Evolutionary conservation across 2,797 vertebrate species (phyloP).

Genomic region (Enteromius anoplus): DNA sequence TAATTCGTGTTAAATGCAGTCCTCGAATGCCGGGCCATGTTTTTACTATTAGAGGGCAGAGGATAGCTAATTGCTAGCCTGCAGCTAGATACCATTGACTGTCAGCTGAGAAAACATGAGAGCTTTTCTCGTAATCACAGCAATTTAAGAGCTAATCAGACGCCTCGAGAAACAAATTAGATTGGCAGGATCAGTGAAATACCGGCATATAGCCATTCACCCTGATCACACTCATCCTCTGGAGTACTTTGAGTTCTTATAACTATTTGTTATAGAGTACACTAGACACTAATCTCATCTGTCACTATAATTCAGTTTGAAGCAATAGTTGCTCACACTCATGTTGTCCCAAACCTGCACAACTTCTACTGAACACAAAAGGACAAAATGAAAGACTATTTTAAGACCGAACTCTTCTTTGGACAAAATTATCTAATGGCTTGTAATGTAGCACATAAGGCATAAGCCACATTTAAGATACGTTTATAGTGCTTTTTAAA

Average conservation of each 20-base stretch:
- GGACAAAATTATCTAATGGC: not conserved
- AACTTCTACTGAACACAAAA: not conserved
- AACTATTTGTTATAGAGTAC: conserved; percentile 20
- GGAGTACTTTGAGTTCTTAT: conserved; percentile 33
- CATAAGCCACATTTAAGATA: not conserved
- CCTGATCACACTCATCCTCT: conserved; percentile 39
- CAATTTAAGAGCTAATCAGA: conserved; percentile 67
- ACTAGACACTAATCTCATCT: conserved; percentile 5
- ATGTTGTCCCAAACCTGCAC: not conserved
- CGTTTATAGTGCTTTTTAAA: not conserved
- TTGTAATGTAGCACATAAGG: not conserved
- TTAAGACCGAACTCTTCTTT: not conserved
- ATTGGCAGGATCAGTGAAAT: conserved; percentile 65
- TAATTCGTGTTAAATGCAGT: conserved; percentile 34
- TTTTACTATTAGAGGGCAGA: conserved; percentile 64
- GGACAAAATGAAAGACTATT: not conserved
- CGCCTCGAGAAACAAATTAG: conserved; percentile 61
- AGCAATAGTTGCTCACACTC: not conserved
- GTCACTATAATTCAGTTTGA: not conserved
- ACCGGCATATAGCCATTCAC: conserved; percentile 44
- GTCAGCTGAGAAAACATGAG: conserved; percentile 74
- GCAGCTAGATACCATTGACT: conserved; percentile 60
- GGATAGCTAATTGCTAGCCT: conserved; percentile 65
- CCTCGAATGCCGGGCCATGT: conserved; percentile 56
- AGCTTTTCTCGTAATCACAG: conserved; percentile 64